Evolutionary conservation across 2,888 invertebrate genomes (phyloP).

Genomic region (Caenorhabditis sp.): DNA sequence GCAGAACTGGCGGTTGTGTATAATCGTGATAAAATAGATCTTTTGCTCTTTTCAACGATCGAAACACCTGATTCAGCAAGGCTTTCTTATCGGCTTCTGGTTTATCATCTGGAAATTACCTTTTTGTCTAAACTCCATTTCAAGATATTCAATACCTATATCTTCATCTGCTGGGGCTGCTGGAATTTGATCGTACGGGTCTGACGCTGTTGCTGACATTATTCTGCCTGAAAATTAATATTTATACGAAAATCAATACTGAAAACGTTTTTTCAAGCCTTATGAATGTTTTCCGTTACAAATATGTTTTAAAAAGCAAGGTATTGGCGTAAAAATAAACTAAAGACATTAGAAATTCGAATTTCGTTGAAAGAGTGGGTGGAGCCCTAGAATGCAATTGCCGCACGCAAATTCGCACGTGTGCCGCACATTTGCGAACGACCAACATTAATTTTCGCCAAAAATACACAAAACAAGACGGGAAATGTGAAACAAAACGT

Average conservation of each 20-base stretch:
- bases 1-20: conserved; percentile 87
- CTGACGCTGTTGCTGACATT: conserved; percentile 33
- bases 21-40: conserved; percentile 97
- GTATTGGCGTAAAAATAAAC: not conserved
- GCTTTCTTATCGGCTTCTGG: conserved; percentile 60
- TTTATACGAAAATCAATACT: not conserved
- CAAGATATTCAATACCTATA: conserved; percentile 11
- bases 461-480: too few species aligned
- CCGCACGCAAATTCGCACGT: conserved; percentile 16
- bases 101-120: conserved; percentile 53
- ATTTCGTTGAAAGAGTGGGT: conserved; percentile 12
- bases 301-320: not conserved
- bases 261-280: too few species aligned
- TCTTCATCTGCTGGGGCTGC: conserved; percentile 54
- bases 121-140: too few species aligned
- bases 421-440: not conserved
- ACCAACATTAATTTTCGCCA: not conserved
- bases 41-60: conserved; percentile 95
- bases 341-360: too few species aligned
- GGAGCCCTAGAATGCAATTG: conserved; percentile 20
- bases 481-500: too few species aligned
- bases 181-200: conserved; percentile 56
- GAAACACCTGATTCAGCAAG: conserved; percentile 86
- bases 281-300: not conserved
- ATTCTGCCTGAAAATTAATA: conserved; percentile 2